phyloP scores from a whole-genome alignment of 2,888 invertebrate genomes.

The Eristalis intricaria region DNA sequence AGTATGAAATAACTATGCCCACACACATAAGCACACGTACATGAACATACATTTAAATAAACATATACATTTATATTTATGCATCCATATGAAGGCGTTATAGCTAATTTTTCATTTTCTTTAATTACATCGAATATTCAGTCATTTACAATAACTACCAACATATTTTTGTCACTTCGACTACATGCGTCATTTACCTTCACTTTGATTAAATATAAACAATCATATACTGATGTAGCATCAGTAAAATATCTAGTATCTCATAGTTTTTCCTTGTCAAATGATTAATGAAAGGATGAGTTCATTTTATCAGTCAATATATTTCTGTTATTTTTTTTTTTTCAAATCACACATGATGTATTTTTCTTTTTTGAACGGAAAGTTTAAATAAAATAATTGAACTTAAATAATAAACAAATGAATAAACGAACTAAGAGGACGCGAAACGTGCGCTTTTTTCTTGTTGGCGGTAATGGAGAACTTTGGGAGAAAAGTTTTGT shows the following conservation, averaged over 20 bases:
- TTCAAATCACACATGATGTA: constrained; percentile 56
- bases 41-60: constrained; percentile 14
- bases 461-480: neutral
- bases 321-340: neutral
- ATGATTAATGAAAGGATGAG: constrained; percentile 54
- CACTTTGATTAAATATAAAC: neutral
- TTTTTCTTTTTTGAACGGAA: constrained; percentile 3
- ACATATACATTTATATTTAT: constrained; percentile 26
- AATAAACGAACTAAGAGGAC: constrained; percentile 37
- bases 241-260: constrained; percentile 16
- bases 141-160: constrained; percentile 59
- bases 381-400: constrained; percentile 9
- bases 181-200: neutral
- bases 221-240: constrained; percentile 4
- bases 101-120: constrained; percentile 7
- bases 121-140: constrained; percentile 43
- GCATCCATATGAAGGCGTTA: constrained; percentile 48
- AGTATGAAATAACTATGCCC: neutral
- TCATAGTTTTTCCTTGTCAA: neutral
- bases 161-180: constrained; percentile 1
- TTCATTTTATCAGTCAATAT: constrained; percentile 67
- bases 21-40: constrained; percentile 26
- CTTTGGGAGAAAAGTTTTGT: constrained; percentile 4
- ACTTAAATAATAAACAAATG: neutral
- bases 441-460: constrained; percentile 1